Evolutionary conservation across 2,113 vertebrate genomes (phyloP), one percentile per base, ranked within the genome.

Genomic region (Gymnobelideus leadbeateri): DNA sequence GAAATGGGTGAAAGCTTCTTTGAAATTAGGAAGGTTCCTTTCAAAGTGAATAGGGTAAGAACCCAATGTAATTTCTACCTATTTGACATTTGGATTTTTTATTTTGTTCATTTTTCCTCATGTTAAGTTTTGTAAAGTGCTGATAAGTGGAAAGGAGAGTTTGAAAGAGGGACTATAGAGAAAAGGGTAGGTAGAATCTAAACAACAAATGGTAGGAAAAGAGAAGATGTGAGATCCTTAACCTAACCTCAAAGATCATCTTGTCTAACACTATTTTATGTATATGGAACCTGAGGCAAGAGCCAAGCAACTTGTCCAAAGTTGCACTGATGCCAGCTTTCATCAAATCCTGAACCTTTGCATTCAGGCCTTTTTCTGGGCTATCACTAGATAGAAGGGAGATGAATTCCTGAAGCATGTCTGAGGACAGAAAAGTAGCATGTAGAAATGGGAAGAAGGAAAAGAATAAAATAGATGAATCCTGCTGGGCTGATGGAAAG

Each of bases 21-120:
- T 77, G 68, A 77, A 77, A 16, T n/a, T 77, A 37, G 37, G 68
- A 16, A 43, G 12, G 6, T 5, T 4, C 16, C 68, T 77, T n/a
- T n/a, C 37, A 77, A 77, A 43, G 68, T 1, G 3, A 5, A 16
- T 43, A 77, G n/a, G n/a, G 37, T 14, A 77, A 68, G 10, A 68
- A 37, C 12, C 61, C 61, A 68, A 37, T 37, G 28, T 14, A 89
- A 37, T 68, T 90, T 37, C 51, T 23, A 91, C 14, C 91, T 90
- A 43, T 8, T 61, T 61, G 28, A 68, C 31, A 68, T 61, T 68
- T 91, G 23, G 28, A 54, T n/a, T 94, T 68, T 68, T 68, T 92
- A 89, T 94, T 92, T 95, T 91, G 3, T 8, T 89, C 37, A 84
- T 92, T 94, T 95, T 89, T 89, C 23, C 21, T 24, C 90, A n/a